phyloP scores from a whole-genome alignment of 2,113 vertebrate genomes.

The Rattus rattus region DNA sequence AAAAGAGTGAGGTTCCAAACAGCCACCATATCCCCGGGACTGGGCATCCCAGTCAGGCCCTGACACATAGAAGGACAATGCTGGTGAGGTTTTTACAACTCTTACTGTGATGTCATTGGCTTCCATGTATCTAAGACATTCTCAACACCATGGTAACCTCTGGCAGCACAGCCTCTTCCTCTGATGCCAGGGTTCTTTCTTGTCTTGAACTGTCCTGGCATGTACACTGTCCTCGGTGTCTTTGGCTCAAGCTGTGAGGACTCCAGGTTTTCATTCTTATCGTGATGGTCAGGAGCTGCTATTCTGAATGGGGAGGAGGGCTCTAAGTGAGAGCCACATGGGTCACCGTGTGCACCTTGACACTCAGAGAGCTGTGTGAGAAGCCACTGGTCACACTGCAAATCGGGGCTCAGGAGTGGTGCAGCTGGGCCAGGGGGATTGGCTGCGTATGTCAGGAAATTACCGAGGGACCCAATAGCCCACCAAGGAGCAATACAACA shows the following conservation, averaged over 20 bases:
- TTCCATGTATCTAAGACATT: neutral
- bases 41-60: neutral
- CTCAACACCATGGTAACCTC: neutral
- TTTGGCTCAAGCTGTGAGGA: neutral
- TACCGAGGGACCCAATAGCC: fast-evolving
- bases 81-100: neutral
- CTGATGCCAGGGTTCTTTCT: neutral
- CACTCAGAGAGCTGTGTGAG: neutral
- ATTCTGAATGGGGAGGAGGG: neutral
- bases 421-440: fast-evolving
- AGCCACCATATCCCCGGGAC: fast-evolving
- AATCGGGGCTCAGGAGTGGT: fast-evolving
- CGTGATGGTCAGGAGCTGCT: neutral
- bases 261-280: neutral
- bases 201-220: too few species aligned
- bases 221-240: neutral
- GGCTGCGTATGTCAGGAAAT: neutral
- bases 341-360: neutral
- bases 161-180: neutral
- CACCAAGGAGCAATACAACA: fast-evolving
- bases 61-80: neutral
- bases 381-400: neutral
- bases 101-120: neutral
- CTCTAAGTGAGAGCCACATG: neutral
- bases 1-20: neutral